A percentile compares a stretch with the other conserved stretches of the same genome.
These are phyloP conservation scores for Maconellicoccus hirsutus DNA, from an alignment of 1,140 invertebrate species.

Conservation along the genomic window DNA sequence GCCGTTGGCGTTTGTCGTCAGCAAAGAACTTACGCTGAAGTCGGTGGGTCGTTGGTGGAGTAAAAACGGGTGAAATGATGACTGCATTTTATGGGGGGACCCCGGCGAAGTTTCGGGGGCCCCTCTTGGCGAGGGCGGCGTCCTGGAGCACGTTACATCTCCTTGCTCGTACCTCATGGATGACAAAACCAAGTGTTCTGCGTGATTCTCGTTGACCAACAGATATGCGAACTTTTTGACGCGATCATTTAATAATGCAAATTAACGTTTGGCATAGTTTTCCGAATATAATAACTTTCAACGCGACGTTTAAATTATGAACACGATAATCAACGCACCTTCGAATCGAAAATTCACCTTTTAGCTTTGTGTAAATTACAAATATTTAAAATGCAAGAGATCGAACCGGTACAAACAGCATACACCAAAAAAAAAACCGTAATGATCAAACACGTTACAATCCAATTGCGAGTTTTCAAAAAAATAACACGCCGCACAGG, in stretches of 20 bases:
- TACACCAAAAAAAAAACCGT: too few species aligned
- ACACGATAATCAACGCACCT: too few species aligned
- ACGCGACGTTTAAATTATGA: too few species aligned
- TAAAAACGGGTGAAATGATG: conserved; percentile 29
- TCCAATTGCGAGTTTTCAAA: too few species aligned
- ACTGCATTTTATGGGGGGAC: conserved; percentile 30
- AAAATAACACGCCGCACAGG: too few species aligned
- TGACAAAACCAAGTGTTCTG: background rate
- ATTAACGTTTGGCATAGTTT: background rate
- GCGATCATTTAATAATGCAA: background rate
- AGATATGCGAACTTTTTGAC: background rate
- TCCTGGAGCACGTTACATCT: conserved; percentile 28
- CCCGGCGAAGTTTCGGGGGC: conserved; percentile 28
- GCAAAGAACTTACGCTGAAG: conserved; percentile 80
- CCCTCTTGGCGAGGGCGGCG: conserved; percentile 28
- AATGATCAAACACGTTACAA: too few species aligned
- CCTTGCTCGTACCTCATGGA: conserved; percentile 30
- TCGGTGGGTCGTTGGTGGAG: conserved; percentile 61
- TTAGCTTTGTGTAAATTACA: too few species aligned
- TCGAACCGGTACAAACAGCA: too few species aligned
- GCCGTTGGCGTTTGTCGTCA: conserved; percentile 51
- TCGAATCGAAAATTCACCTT: too few species aligned
- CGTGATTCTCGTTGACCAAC: background rate
- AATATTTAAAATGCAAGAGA: too few species aligned
- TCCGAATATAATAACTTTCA: too few species aligned